Evolutionary conservation across 2,797 vertebrate species (phyloP), one percentile per base, ranked within the genome.

Genomic region (Ptychadena robeensis): DNA sequence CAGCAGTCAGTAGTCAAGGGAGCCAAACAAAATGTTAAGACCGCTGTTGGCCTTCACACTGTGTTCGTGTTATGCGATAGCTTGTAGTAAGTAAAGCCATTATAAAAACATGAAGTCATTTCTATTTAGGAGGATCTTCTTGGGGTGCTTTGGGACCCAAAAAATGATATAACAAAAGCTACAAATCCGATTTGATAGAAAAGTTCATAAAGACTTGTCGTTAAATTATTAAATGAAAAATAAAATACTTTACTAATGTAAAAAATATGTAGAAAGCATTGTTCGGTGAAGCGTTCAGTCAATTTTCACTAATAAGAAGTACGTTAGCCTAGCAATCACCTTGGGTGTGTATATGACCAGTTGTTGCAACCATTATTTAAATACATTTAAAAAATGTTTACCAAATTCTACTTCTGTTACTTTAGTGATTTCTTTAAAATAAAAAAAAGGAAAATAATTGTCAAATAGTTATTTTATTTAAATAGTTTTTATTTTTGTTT

Each of bases 401-500:
- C 3, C 3, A 9, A 35, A 35, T 35, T 3, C 3, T 9, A 35
- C 9, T 22, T 22, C 1, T n/a, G 18, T n/a, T 53, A 6, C 10
- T 53, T 22, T 53, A 6, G 11, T 38, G 37, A 38, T 53, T 53
- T 40, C 15, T 40, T n/a, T 22, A 6, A 5, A 53, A 53, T 53
- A 53, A 53, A 53, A 61, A 40, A 40, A 48, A 9, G 25, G 4
- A 69, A 69, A 69, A 27, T 32, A 18, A 35, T 35, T 37, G n/a
- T 69, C 34, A 69, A 40, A 69, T 35, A 69, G 9, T 14, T 14
- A 10, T 70, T 75, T 85, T 80, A 80, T 65, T 85, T 71, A 80
- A 81, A 85, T 57, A 63, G 61, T 65, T 59, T 74, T 78, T 22
- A 38, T 38, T 81, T 77, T 86, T 76, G 31, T 82, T 82, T 85